phyloP scores from a whole-genome alignment of 1,140 invertebrate species.

The Drosophila teissieri region DNA sequence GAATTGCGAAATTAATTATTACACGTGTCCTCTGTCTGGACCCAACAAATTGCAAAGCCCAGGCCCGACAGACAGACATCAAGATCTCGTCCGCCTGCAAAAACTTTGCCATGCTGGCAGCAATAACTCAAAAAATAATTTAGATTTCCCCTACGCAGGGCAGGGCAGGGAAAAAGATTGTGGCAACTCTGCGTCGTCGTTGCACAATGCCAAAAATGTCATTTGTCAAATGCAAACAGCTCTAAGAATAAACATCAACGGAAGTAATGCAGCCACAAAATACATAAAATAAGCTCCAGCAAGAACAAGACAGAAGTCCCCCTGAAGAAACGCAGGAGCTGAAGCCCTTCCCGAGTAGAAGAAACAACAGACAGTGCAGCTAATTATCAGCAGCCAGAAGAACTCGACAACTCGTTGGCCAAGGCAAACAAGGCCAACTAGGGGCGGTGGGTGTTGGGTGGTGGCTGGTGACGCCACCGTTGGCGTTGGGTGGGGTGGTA shows the following conservation, averaged over 20 bases:
- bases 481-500: not conserved
- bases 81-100: conserved; percentile 32
- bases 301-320: conserved; percentile 25
- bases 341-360: conserved; percentile 22
- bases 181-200: conserved; percentile 53
- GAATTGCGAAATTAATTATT: conserved; percentile 63
- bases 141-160: conserved; percentile 64
- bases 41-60: conserved; percentile 56
- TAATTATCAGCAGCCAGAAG: conserved; percentile 74
- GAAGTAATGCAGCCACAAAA: conserved; percentile 81
- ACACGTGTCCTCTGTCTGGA: conserved; percentile 68
- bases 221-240: conserved; percentile 82
- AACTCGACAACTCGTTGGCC: conserved; percentile 66
- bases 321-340: conserved; percentile 15
- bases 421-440: conserved; percentile 54
- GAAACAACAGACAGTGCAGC: conserved; percentile 76
- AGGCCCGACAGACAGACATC: conserved; percentile 8
- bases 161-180: conserved; percentile 25
- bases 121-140: conserved; percentile 80
- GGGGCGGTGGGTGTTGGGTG: too few relatives aligned
- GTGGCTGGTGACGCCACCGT: too few relatives aligned
- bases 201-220: conserved; percentile 81
- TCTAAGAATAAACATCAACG: conserved; percentile 80
- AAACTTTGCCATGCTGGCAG: conserved; percentile 43
- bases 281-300: conserved; percentile 75